Percentiles rank a stretch among this genome's conserved stretches.
Conservation (phyloP, 2,888 invertebrate genomes). For the Athalia rosae region DNA sequence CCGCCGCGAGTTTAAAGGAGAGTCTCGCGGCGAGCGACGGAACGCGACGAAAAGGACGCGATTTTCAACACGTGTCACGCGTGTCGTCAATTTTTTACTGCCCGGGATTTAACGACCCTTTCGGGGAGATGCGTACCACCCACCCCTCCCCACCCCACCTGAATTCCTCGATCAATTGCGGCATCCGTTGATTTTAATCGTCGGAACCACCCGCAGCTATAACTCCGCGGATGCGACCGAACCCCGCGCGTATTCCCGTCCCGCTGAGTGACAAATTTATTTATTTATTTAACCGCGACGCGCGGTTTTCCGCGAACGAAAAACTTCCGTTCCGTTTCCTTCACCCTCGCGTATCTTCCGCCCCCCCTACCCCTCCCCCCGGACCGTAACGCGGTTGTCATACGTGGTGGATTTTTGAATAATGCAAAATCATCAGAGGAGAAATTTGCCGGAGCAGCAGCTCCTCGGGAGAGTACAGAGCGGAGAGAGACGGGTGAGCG, state of each 20-base stretch:
- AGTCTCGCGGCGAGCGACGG: background rate
- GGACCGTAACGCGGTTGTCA: background rate
- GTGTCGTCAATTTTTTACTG: conserved; percentile 39
- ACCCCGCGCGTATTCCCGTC: background rate
- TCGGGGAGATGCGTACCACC: background rate
- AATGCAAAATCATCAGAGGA: conserved; percentile 35
- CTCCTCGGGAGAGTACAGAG: background rate
- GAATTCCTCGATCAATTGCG: conserved; percentile 35
- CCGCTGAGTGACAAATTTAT: too few species aligned
- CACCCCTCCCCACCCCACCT: background rate
- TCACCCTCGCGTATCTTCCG: background rate
- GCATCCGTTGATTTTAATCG: background rate
- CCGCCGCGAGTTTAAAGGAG: background rate
- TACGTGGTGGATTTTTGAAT: conserved; percentile 25
- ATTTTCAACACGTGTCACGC: conserved; percentile 32
- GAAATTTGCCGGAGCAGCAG: conserved; percentile 23
- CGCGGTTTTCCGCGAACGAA: too few species aligned
- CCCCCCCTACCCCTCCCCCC: too few species aligned
- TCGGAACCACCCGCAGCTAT: background rate
- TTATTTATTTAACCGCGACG: too few species aligned
- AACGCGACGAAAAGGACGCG: background rate
- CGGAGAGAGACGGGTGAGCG: background rate
- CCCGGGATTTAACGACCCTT: conserved; percentile 38
- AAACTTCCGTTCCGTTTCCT: background rate
- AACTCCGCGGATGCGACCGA: too few species aligned